These are phyloP conservation scores for Nothobranchius kuhntae DNA, from an alignment of 2,113 vertebrate genomes.

Conservation along the genomic window DNA sequence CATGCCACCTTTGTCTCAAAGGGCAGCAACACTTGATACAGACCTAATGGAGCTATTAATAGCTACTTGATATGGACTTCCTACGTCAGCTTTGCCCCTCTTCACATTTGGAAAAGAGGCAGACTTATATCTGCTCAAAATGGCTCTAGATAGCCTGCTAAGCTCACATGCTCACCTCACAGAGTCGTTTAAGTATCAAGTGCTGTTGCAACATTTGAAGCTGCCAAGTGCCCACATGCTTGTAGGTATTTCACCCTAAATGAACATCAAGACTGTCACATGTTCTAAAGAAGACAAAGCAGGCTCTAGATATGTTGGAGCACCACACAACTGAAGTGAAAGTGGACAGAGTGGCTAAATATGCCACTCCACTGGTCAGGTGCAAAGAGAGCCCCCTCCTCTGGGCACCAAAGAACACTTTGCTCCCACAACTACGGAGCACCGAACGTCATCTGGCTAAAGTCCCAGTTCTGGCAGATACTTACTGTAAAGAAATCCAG, in stretches of 20 bases:
- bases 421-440: too few species aligned
- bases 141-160: neutral
- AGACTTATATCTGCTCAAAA: neutral
- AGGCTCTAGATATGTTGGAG: too few species aligned
- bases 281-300: too few species aligned
- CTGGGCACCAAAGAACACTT: too few species aligned
- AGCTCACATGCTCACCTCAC: neutral
- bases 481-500: too few species aligned
- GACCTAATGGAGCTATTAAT: neutral
- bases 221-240: neutral
- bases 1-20: neutral
- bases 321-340: too few species aligned
- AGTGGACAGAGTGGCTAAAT: too few species aligned
- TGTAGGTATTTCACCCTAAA: neutral
- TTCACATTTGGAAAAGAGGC: conserved; percentile 10
- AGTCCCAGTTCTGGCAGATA: too few species aligned
- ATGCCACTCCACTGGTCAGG: too few species aligned
- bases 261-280: too few species aligned
- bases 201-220: neutral
- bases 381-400: too few species aligned
- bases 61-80: neutral
- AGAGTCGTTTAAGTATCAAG: conserved; percentile 9
- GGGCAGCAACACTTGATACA: neutral
- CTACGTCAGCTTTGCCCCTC: neutral
- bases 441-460: too few species aligned